Conservation (phyloP, 2,113 vertebrate species). For the Anarrhichthys ocellatus region DNA sequence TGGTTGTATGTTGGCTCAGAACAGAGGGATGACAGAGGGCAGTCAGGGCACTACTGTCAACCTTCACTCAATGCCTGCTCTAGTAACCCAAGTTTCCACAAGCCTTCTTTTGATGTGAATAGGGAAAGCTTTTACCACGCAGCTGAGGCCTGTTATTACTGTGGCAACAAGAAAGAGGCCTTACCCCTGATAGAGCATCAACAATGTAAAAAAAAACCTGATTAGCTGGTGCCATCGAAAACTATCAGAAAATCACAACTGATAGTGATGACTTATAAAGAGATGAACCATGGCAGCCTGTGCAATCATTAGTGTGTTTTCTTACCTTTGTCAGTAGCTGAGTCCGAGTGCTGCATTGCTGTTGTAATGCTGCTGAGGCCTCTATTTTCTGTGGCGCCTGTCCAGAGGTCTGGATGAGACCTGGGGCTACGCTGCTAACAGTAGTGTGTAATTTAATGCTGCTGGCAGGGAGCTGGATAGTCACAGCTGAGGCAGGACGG, state of each 20-base stretch:
- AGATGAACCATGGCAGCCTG: constrained; percentile 1
- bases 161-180: constrained; percentile 39
- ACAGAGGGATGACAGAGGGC: constrained; percentile 36
- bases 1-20: constrained; percentile 18
- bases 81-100: constrained; percentile 44
- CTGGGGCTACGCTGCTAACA: constrained; percentile 76
- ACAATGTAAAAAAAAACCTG: constrained; percentile 59
- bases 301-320: constrained; percentile 26
- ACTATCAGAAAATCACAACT: not conserved
- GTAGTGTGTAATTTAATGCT: constrained; percentile 82
- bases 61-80: constrained; percentile 63
- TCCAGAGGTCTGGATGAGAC: constrained; percentile 83
- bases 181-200: constrained; percentile 77
- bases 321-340: constrained; percentile 88
- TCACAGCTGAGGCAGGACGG: constrained; percentile 81
- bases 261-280: constrained; percentile 44
- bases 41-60: constrained; percentile 44
- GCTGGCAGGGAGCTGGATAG: constrained; percentile 85
- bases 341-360: constrained; percentile 78
- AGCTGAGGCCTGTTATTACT: constrained; percentile 79
- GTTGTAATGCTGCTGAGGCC: constrained; percentile 72
- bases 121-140: constrained; percentile 86
- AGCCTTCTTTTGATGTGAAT: constrained; percentile 69
- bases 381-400: constrained; percentile 83
- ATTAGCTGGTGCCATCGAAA: constrained; percentile 32